phyloP scores from a whole-genome alignment of 2,888 invertebrate genomes.

The Conchocele bisecta region DNA sequence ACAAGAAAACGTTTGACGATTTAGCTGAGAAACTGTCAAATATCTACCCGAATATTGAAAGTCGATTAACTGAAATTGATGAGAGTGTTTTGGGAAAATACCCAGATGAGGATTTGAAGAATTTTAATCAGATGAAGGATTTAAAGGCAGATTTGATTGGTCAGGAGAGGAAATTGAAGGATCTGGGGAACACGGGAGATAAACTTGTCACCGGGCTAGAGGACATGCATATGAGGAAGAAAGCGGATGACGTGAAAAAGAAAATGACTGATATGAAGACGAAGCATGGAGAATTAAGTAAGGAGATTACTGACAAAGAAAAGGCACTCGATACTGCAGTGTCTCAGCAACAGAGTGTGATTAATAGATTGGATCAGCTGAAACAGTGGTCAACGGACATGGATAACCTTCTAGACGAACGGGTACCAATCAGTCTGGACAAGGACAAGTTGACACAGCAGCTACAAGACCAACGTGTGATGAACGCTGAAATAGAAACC shows the following conservation, averaged over 20 bases:
- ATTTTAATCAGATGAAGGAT: slow-evolving; percentile 69
- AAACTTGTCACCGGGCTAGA: slow-evolving; percentile 91
- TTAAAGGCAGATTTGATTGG: slow-evolving; percentile 78
- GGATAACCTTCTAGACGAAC: slow-evolving; percentile 67
- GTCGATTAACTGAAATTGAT: slow-evolving; percentile 65
- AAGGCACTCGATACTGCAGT: slow-evolving; percentile 73
- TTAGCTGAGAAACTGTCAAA: slow-evolving; percentile 69
- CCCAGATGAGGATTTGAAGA: slow-evolving; percentile 65
- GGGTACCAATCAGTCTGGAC: slow-evolving; percentile 91
- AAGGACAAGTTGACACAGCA: slow-evolving; percentile 94
- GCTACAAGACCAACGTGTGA: slow-evolving; percentile 91
- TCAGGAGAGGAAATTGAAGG: slow-evolving; percentile 77
- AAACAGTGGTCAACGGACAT: slow-evolving; percentile 72
- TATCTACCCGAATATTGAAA: slow-evolving; percentile 72
- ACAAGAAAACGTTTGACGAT: slow-evolving; percentile 74
- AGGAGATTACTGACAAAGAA: slow-evolving; percentile 72
- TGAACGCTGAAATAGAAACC: slow-evolving; percentile 75
- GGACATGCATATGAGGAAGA: slow-evolving; percentile 84
- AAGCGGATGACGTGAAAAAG: slow-evolving; percentile 67
- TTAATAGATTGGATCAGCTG: slow-evolving; percentile 75
- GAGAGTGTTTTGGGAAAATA: slow-evolving; percentile 67
- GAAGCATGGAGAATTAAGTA: slow-evolving; percentile 71
- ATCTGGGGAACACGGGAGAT: slow-evolving; percentile 87
- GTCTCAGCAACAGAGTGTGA: slow-evolving; percentile 76
- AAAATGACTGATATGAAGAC: slow-evolving; percentile 61